Evolutionary conservation across 2,797 vertebrate species (phyloP).

Genomic region (Xenentodon cancila): DNA sequence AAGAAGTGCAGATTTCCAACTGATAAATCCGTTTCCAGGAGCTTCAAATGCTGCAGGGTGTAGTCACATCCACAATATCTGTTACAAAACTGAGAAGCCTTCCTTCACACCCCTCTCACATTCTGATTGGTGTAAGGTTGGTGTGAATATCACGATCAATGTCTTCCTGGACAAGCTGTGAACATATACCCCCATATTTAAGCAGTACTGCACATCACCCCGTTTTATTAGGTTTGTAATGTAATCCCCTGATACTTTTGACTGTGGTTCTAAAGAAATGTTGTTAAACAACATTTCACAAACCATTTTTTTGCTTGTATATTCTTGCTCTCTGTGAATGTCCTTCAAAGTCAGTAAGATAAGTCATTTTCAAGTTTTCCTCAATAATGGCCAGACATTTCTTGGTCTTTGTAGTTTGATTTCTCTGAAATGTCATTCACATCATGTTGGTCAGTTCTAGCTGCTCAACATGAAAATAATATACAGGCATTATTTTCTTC

Average conservation of each 20-base stretch:
- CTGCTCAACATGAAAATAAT: background rate
- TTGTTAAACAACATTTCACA: background rate
- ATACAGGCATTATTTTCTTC: background rate
- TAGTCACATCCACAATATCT: background rate
- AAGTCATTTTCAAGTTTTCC: no score
- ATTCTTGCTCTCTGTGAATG: no score
- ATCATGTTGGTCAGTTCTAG: background rate
- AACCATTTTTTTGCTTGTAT: background rate
- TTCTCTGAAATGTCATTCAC: background rate
- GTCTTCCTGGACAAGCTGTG: conserved; percentile 16
- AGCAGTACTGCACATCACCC: background rate
- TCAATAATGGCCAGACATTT: no score
- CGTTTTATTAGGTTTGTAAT: background rate
- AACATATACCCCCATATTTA: background rate
- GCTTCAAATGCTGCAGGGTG: background rate
- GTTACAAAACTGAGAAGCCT: no score
- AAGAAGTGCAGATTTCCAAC: no score
- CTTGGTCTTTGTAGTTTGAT: no score
- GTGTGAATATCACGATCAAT: background rate
- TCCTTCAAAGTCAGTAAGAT: no score
- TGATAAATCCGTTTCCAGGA: background rate
- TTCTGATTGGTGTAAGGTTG: background rate
- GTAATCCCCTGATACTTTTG: background rate
- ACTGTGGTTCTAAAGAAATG: background rate
- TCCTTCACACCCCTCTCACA: background rate